Conservation (phyloP, 2,888 invertebrate genomes). For the Dermolepida albohirtum region DNA sequence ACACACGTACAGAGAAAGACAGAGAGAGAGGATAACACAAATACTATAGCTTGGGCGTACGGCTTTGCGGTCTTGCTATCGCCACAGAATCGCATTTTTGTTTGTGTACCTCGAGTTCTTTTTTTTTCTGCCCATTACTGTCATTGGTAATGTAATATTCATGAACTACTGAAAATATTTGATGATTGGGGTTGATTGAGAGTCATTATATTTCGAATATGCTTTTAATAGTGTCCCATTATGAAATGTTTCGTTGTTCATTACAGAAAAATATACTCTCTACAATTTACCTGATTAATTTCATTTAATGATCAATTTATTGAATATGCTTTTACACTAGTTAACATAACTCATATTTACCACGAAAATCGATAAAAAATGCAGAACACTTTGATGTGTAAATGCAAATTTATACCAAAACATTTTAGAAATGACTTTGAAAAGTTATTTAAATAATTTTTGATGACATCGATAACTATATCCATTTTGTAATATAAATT, state of each 20-base stretch:
- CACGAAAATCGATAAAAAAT: too few relatives aligned
- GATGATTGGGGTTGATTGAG: slow-evolving; percentile 18
- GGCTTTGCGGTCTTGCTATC: slow-evolving; percentile 47
- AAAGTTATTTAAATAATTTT: too few relatives aligned
- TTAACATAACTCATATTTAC: too few relatives aligned
- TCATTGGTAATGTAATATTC: slow-evolving; percentile 38
- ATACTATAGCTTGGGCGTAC: neutral
- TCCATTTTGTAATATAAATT: too few relatives aligned
- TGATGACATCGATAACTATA: too few relatives aligned
- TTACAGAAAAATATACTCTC: neutral
- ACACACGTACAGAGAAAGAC: neutral
- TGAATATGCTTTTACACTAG: neutral
- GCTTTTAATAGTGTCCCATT: slow-evolving; percentile 4
- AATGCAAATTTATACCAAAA: too few relatives aligned
- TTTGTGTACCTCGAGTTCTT: slow-evolving; percentile 24
- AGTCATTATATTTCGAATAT: slow-evolving; percentile 2
- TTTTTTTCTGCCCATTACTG: slow-evolving; percentile 29
- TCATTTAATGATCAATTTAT: neutral
- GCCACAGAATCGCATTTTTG: slow-evolving; percentile 48
- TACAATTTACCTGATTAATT: neutral
- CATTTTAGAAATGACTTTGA: too few relatives aligned
- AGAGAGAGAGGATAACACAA: neutral
- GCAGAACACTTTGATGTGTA: too few relatives aligned
- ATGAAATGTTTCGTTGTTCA: slow-evolving; percentile 2
- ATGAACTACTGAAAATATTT: slow-evolving; percentile 19